Base-by-base conservation (phyloP, 2,113 vertebrate genomes). In the mouse (Mus musculus) region DNA sequence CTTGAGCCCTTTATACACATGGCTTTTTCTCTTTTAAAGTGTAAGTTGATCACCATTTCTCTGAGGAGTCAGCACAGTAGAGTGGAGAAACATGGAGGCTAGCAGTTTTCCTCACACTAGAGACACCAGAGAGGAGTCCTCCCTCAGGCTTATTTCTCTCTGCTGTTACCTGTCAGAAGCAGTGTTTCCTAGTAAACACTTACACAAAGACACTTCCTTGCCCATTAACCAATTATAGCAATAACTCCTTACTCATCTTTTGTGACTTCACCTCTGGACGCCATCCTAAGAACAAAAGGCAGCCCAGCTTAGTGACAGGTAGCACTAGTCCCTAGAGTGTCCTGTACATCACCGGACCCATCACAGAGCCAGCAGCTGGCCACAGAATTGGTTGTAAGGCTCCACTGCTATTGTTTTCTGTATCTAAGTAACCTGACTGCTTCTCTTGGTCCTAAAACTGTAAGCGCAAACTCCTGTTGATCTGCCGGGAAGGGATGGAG, bases 211-310 rank as follows among this genome's bases (percentile, higher is more conserved):
- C 87, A 72, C 12, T 84, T 14, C 91, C 91, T 54, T 96, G 76
- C 54, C 94, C 65, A 82, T 84, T 90, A 94, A 93, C 96, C 39
- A 93, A 88, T 91, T 95, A 42, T 20, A 89, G 65, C 90, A 98
- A 49, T 30, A 93, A 94, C 91, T 88, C 33, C 36, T 69, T 59
- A 90, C 26, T 12, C 71, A 54, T 78, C 46, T 52, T 92, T 82
- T 84, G 11, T 92, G 59, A 33, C 93, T 91, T 92, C 75, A 46
- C 76, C 75, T 93, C 67, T 88, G 52, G 22, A 88, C 80, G 28
- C 33, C 61, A 92, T 28, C 90, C 81, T 63, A 95, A 76, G 80
- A 71, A 52, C 46, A n/a, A n/a, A 54, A 71, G 26, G 39, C 17
- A 86, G 84, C 12, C 22, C 65, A 71, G 30, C 30, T 46, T 65